phyloP scores from a whole-genome alignment of 2,797 vertebrate genomes.

The Muscicapa comitata region DNA sequence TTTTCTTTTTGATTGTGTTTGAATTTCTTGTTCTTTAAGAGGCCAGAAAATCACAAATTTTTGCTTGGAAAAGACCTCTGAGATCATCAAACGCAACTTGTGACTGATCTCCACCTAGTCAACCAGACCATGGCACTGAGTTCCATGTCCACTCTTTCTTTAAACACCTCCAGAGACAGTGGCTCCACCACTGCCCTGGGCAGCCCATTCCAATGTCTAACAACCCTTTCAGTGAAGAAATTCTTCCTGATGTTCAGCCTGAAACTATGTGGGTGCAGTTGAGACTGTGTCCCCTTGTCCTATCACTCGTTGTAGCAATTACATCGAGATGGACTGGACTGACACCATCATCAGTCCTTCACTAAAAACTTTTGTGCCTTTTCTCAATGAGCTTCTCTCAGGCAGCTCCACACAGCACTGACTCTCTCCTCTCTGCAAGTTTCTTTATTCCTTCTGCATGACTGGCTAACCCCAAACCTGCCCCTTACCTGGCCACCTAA shows the following conservation, averaged over 20 bases:
- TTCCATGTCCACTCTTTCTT: accelerated
- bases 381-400: too few species aligned
- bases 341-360: too few species aligned
- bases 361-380: too few species aligned
- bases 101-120: too few species aligned
- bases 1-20: not conserved
- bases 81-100: not conserved
- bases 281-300: not conserved
- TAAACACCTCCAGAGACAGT: accelerated
- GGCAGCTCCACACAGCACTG: too few species aligned
- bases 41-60: not conserved
- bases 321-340: too few species aligned
- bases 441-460: too few species aligned
- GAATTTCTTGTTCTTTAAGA: not conserved
- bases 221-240: not conserved
- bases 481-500: too few species aligned
- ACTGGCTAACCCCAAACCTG: too few species aligned
- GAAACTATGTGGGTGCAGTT: not conserved
- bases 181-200: not conserved
- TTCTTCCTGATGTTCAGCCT: not conserved
- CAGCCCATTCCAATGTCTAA: not conserved
- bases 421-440: too few species aligned
- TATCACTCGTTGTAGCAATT: too few species aligned
- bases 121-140: accelerated
- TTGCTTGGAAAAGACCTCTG: not conserved